Conservation (phyloP, 2,113 vertebrate genomes). For the Conger conger region DNA sequence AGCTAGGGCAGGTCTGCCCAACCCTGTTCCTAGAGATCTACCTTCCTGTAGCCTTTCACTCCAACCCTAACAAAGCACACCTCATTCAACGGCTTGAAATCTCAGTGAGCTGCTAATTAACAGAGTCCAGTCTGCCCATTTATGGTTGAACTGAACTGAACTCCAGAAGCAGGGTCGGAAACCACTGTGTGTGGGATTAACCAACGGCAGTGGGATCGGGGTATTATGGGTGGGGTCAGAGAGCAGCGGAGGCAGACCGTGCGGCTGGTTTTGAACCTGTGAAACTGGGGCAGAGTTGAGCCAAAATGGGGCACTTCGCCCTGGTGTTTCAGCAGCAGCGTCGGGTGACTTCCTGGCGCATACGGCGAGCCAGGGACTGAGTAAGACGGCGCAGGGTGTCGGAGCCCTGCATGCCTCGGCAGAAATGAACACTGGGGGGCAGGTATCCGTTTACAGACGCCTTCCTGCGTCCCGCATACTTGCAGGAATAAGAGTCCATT, state of each 20-base stretch:
- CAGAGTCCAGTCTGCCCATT: too few relatives aligned
- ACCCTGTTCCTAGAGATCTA: too few relatives aligned
- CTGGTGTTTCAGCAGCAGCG: background rate
- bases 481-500: slow-evolving; percentile 57
- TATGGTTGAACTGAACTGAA: too few relatives aligned
- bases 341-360: background rate
- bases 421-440: slow-evolving; percentile 18
- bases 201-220: too few relatives aligned
- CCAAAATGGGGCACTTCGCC: background rate
- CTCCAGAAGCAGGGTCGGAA: too few relatives aligned
- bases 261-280: background rate
- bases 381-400: background rate
- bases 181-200: too few relatives aligned
- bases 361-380: background rate
- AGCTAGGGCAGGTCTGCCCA: too few relatives aligned
- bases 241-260: too few relatives aligned
- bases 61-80: too few relatives aligned
- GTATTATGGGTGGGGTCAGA: background rate
- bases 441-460: slow-evolving; percentile 25
- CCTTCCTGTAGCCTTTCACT: too few relatives aligned
- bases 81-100: too few relatives aligned
- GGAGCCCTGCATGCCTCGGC: background rate
- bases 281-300: background rate
- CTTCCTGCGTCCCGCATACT: slow-evolving; percentile 52
- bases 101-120: too few relatives aligned